Base-by-base conservation (phyloP, 2,888 invertebrate species). In the Lingula anatina region DNA sequence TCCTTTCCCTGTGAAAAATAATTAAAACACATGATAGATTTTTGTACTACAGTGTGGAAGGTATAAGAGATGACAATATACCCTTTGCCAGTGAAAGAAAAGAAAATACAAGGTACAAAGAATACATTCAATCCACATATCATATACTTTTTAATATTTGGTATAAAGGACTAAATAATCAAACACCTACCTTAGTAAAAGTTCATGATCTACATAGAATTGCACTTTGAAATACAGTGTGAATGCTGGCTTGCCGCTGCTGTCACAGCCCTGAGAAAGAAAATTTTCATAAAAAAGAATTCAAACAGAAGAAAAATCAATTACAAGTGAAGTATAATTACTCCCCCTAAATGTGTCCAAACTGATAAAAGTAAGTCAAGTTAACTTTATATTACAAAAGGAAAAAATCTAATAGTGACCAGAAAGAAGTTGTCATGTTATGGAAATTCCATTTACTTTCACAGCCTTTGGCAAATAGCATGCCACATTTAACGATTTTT, bases 161-260 rank as follows among this genome's bases (percentile, higher is more conserved):
- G n/a, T n/a, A n/a, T n/a, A n/a, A n/a, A n/a, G n/a, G n/a, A n/a
- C 64, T 42, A 47, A 47, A 24, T n/a, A 23, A 15, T 4, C 20
- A 9, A 12, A 20, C 20, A 46, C 65, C 76, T 74, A 83, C 83
- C 90, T 86, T 71, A 93, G 82, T 59, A 93, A 84, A 65, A 90
- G 83, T 55, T 91, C 90, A 73, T 90, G 90, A 80, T 93, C 92
- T 70, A 93, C 88, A 81, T 93, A 93, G 79, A 90, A 93, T 79
- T 93, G 90, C 70, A 94, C 89, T 62, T 90, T 86, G 76, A 94
- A 87, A 80, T 91, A 88, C 76, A 94, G 60, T 68, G 88, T 88
- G 70, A 94, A 82, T 55, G 91, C 85, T 53, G 93, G 92, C 70
- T 88, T 86, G 62, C 92, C 92, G 78, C 88, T 89, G 75, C 88